A percentile compares a stretch with the other conserved stretches of the same genome.
Evolutionary conservation across 2,113 vertebrate species (phyloP).

Genomic region (Mustelus asterias): DNA sequence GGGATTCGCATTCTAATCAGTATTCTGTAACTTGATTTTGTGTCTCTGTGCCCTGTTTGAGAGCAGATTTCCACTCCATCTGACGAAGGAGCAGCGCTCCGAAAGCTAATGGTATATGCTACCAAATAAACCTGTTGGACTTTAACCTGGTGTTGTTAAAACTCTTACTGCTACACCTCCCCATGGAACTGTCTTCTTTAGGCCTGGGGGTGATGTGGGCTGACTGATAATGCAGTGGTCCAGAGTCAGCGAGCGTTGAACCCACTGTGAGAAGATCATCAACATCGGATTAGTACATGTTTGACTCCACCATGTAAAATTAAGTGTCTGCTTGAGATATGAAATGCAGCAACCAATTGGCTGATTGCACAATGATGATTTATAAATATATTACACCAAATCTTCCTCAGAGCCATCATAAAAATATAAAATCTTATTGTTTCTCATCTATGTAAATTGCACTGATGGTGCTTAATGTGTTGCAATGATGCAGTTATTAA

Average conservation of each 20-base stretch:
- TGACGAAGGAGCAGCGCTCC: no score
- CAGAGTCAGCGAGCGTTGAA: background rate
- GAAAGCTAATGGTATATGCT: no score
- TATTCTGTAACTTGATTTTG: no score
- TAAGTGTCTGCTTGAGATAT: conserved; percentile 7
- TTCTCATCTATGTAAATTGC: conserved; percentile 20
- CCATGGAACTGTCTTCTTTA: background rate
- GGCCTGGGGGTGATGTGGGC: background rate
- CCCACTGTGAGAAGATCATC: background rate
- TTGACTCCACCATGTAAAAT: background rate
- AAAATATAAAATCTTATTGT: conserved; percentile 32
- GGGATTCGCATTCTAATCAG: no score
- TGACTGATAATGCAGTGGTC: no score
- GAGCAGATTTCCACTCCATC: no score
- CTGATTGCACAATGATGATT: conserved; percentile 34
- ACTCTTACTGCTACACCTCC: background rate
- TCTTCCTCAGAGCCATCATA: conserved; percentile 1
- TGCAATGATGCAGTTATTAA: conserved; percentile 29
- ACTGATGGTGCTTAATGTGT: conserved; percentile 30
- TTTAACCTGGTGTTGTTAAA: no score
- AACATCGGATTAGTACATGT: background rate
- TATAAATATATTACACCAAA: background rate
- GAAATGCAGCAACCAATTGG: background rate
- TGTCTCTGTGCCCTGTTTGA: no score
- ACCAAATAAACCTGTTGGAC: no score